These are phyloP conservation scores for Dicaeum eximium DNA, from an alignment of 2,113 vertebrate species.

Conservation along the genomic window DNA sequence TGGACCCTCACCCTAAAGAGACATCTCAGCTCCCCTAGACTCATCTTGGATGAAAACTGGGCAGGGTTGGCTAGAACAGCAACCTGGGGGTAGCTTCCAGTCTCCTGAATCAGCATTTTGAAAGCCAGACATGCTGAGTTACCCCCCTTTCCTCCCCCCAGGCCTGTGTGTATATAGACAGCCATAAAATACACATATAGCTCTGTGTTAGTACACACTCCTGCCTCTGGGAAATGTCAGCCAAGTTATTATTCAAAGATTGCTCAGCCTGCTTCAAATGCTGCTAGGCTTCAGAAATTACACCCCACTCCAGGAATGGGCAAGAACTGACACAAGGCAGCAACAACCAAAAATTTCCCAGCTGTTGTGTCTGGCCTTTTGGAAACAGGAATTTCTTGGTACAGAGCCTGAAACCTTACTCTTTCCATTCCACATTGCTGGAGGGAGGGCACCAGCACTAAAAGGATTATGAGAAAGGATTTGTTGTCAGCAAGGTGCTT, in stretches of 20 bases:
- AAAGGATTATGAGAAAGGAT: not conserved
- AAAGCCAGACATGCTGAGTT: not conserved
- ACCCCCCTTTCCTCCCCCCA: not conserved
- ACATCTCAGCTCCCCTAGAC: not conserved
- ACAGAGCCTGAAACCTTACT: not conserved
- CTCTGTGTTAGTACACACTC: not conserved
- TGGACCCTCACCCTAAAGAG: not conserved
- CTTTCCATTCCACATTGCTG: not conserved
- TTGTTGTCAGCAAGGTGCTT: not conserved
- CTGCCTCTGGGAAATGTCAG: not conserved
- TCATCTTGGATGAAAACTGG: not conserved
- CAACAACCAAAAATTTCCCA: conserved; percentile 19
- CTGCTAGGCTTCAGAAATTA: conserved; percentile 26
- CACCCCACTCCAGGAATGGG: not conserved
- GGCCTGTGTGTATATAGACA: not conserved
- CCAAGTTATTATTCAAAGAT: conserved; percentile 13
- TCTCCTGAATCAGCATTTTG: conserved; percentile 49
- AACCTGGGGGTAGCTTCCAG: not conserved
- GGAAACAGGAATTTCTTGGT: conserved; percentile 39
- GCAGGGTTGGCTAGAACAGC: not conserved
- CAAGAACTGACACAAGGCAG: conserved; percentile 45
- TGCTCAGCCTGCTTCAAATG: not conserved
- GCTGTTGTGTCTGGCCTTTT: conserved; percentile 55
- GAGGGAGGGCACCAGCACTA: not conserved
- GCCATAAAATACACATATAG: not conserved